Evolutionary conservation across 2,888 invertebrate species (phyloP).

Genomic region (Agrochola lychnidis): DNA sequence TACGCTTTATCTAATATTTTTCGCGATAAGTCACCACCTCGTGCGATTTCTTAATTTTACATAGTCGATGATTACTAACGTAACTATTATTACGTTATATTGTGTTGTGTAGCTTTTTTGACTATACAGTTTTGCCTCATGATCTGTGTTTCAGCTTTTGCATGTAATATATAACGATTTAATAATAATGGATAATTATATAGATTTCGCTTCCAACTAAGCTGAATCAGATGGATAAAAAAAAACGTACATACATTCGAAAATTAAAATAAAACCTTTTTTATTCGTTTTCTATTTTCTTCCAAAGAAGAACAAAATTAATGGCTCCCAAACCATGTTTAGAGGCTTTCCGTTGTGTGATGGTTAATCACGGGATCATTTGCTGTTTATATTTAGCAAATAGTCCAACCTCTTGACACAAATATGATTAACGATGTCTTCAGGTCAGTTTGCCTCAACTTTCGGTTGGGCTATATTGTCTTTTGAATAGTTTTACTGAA

Average conservation of each 20-base stretch:
- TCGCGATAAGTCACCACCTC: background rate
- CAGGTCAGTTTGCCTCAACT: slow-evolving; percentile 3
- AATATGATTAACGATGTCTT: background rate
- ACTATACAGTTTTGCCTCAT: background rate
- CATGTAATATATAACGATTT: too few species aligned
- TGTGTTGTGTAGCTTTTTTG: background rate
- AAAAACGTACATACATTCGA: background rate
- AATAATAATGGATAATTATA: background rate
- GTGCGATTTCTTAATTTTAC: background rate
- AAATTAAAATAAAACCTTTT: background rate
- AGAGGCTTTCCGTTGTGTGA: background rate
- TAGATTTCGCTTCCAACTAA: background rate
- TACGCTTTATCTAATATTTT: background rate
- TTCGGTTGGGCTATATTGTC: too few species aligned
- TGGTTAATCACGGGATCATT: too few species aligned
- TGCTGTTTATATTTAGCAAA: background rate
- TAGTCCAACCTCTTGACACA: background rate
- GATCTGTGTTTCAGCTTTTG: background rate
- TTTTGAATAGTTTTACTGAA: slow-evolving; percentile 2
- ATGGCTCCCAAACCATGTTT: background rate
- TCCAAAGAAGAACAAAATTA: background rate
- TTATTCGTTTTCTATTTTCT: background rate
- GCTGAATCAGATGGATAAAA: background rate
- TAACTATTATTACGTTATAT: background rate
- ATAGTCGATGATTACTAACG: background rate